phyloP scores from a whole-genome alignment of 2,888 invertebrate species.

The Nomada lathburiana region DNA sequence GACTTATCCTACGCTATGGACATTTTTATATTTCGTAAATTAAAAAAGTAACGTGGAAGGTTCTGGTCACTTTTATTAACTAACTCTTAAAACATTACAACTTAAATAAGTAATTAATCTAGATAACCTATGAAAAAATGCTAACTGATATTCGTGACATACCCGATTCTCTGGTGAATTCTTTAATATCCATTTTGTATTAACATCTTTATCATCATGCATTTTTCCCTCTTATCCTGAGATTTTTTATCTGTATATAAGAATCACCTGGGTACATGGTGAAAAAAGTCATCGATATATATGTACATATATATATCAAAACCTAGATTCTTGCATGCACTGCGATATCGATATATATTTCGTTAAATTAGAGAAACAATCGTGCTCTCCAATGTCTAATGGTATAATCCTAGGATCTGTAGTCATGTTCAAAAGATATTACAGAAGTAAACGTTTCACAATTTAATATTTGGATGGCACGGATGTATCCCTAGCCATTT shows the following conservation, averaged over 20 bases:
- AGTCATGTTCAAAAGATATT: constrained; percentile 40
- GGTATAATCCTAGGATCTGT: constrained; percentile 48
- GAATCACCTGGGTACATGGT: constrained; percentile 56
- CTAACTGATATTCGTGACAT: constrained; percentile 64
- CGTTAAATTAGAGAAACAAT: constrained; percentile 63
- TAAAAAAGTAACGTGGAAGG: constrained; percentile 79
- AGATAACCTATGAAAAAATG: constrained; percentile 80
- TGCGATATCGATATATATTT: constrained; percentile 40
- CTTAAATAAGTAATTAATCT: constrained; percentile 79
- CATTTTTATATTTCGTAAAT: constrained; percentile 66
- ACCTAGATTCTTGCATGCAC: constrained; percentile 73
- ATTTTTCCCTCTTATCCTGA: constrained; percentile 33
- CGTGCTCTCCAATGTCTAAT: constrained; percentile 63
- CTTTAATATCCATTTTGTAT: constrained; percentile 32
- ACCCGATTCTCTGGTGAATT: constrained; percentile 43
- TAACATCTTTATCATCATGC: constrained; percentile 36
- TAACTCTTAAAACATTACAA: constrained; percentile 83
- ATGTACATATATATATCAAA: constrained; percentile 51
- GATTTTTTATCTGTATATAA: constrained; percentile 60
- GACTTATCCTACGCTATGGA: constrained; percentile 62
- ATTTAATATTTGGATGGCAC: constrained; percentile 64
- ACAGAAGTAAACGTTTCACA: constrained; percentile 45
- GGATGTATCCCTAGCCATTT: constrained; percentile 61
- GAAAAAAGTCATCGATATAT: constrained; percentile 58
- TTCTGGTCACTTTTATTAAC: constrained; percentile 83